Percentiles rank a stretch among this genome's conserved stretches.
phyloP scores from a whole-genome alignment of 2,888 invertebrate species.

The Alentia gelatinosa region DNA sequence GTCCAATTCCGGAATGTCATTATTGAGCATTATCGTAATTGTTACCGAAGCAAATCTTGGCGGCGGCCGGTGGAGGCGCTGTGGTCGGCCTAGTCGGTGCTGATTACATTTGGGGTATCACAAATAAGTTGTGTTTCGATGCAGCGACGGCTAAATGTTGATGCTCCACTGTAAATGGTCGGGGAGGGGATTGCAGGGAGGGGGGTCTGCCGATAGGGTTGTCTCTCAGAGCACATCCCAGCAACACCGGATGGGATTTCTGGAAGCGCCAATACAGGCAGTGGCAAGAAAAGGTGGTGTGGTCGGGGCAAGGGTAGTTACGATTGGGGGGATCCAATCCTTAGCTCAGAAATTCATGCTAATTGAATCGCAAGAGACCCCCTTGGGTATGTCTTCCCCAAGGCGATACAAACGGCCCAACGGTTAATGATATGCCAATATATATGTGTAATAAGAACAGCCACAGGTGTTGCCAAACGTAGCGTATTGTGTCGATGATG shows the following conservation, averaged over 20 bases:
- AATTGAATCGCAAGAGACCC: not conserved
- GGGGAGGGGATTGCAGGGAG: not conserved
- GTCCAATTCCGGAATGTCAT: constrained; percentile 44
- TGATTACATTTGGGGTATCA: constrained; percentile 21
- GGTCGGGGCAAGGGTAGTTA: not conserved
- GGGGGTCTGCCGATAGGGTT: too few relatives aligned
- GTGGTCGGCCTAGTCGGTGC: not conserved
- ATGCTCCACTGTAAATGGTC: not conserved
- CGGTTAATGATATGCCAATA: too few relatives aligned
- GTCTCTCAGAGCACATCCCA: too few relatives aligned
- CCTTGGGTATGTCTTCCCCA: not conserved
- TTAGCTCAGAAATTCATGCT: not conserved
- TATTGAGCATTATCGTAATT: constrained; percentile 50
- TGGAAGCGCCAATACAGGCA: not conserved
- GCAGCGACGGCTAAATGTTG: not conserved
- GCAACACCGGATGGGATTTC: not conserved
- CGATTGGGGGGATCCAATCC: not conserved
- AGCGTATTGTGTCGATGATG: too few relatives aligned
- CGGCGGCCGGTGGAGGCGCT: not conserved
- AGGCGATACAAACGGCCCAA: not conserved
- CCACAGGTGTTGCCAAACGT: too few relatives aligned
- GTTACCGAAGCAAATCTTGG: constrained; percentile 28
- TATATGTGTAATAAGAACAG: too few relatives aligned
- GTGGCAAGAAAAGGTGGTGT: not conserved
- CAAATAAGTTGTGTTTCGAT: not conserved